phyloP scores from a whole-genome alignment of 2,113 vertebrate species.

The Macaca nemestrina region DNA sequence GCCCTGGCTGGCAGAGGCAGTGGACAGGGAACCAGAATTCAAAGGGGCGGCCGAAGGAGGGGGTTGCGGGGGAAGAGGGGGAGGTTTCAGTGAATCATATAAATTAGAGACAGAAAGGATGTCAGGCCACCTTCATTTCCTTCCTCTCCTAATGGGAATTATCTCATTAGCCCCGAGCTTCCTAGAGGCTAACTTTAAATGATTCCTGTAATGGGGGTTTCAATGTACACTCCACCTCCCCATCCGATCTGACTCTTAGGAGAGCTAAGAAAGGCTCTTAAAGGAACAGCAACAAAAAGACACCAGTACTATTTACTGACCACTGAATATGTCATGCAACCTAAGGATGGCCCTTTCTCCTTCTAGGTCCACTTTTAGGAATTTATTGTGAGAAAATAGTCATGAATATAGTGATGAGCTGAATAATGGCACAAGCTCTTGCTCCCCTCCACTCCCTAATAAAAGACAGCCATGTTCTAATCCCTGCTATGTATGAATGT shows the following conservation, averaged over 20 bases:
- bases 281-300: slow-evolving; percentile 52
- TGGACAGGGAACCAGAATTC: slow-evolving; percentile 68
- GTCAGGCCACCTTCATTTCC: slow-evolving; percentile 72
- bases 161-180: slow-evolving; percentile 74
- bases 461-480: not conserved
- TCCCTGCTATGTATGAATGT: not conserved
- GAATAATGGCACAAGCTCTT: not conserved
- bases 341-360: not conserved
- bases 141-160: slow-evolving; percentile 77
- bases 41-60: slow-evolving; percentile 37
- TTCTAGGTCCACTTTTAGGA: not conserved
- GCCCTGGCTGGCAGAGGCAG: slow-evolving; percentile 23
- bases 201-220: slow-evolving; percentile 67
- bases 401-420: not conserved
- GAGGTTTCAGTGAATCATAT: slow-evolving; percentile 66
- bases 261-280: slow-evolving; percentile 55
- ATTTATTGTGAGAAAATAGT: not conserved
- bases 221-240: not conserved
- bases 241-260: not conserved
- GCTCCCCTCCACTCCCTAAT: too few species aligned
- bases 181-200: slow-evolving; percentile 68
- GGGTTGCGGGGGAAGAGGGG: not conserved
- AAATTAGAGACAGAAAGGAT: slow-evolving; percentile 77
- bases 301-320: not conserved
- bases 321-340: fast-evolving